These are phyloP conservation scores for Cettia cetti DNA, from an alignment of 2,113 vertebrate species.

Conservation along the genomic window DNA sequence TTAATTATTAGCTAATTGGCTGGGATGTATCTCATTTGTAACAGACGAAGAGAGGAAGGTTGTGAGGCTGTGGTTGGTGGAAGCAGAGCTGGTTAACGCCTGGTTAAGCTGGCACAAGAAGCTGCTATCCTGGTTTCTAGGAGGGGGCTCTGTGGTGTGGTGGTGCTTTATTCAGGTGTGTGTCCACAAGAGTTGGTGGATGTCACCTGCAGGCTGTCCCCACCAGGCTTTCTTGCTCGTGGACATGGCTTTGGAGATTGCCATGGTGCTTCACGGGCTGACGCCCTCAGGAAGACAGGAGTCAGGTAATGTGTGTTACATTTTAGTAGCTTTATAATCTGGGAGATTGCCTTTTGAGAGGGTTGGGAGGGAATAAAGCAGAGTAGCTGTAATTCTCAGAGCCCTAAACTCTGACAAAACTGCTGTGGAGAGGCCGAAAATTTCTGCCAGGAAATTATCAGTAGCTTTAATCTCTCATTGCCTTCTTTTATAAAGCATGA, in stretches of 20 bases:
- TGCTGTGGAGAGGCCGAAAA: not conserved
- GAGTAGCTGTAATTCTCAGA: not conserved
- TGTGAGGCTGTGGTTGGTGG: not conserved
- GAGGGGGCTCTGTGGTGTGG: rapidly evolving
- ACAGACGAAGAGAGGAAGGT: not conserved
- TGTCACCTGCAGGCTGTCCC: not conserved
- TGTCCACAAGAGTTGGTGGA: rapidly evolving
- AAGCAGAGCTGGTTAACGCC: not conserved
- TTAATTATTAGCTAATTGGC: constrained; percentile 19
- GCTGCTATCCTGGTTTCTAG: rapidly evolving
- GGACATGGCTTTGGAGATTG: not conserved
- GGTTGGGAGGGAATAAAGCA: not conserved
- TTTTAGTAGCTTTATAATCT: not conserved
- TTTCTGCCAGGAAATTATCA: not conserved
- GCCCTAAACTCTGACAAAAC: not conserved
- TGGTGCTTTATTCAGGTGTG: rapidly evolving
- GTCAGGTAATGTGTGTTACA: rapidly evolving
- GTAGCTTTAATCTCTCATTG: not conserved
- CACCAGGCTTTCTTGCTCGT: not conserved
- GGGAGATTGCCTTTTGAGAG: not conserved
- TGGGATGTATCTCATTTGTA: not conserved
- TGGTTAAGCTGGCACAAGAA: not conserved
- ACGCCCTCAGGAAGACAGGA: not conserved
- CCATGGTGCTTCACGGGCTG: not conserved
- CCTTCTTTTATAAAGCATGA: not conserved